These are phyloP conservation scores for Drosophila melanica DNA, from an alignment of 1,140 invertebrate genomes.

Conservation along the genomic window DNA sequence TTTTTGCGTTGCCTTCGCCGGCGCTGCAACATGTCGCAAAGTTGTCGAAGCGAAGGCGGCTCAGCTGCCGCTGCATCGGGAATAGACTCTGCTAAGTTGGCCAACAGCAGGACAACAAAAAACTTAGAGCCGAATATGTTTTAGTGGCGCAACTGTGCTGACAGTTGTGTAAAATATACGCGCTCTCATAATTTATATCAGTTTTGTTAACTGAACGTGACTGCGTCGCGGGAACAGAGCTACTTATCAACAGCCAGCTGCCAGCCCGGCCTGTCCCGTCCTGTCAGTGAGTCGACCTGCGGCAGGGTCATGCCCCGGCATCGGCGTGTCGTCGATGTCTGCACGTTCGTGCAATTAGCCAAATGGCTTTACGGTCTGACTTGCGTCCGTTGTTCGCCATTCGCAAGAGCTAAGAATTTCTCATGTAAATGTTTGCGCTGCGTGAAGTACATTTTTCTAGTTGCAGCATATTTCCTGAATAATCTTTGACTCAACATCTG, in stretches of 20 bases:
- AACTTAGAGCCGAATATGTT: constrained; percentile 71
- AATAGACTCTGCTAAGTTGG: constrained; percentile 56
- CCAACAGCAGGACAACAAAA: constrained; percentile 44
- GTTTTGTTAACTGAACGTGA: constrained; percentile 79
- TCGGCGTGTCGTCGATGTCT: constrained; percentile 25
- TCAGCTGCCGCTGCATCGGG: constrained; percentile 48
- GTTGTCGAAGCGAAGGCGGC: constrained; percentile 67
- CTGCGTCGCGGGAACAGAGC: constrained; percentile 55
- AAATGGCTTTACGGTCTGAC: constrained; percentile 62
- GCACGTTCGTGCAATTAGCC: constrained; percentile 74
- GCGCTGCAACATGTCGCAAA: constrained; percentile 78
- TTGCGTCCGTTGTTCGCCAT: constrained; percentile 28
- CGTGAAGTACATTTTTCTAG: not conserved
- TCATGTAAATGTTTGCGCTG: constrained; percentile 27
- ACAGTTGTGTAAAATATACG: constrained; percentile 80
- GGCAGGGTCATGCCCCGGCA: constrained; percentile 10
- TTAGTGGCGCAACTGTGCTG: constrained; percentile 74
- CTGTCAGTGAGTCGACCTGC: constrained; percentile 9
- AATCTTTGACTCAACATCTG: not conserved
- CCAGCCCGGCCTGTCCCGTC: not conserved
- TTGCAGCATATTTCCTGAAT: constrained; percentile 10
- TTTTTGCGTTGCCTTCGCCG: constrained; percentile 28
- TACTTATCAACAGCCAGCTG: constrained; percentile 25
- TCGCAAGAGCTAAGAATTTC: constrained; percentile 3
- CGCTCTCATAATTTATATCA: constrained; percentile 78